A percentile compares a stretch with the other conserved stretches of the same genome.
Evolutionary conservation across 2,888 invertebrate species (phyloP).

Genomic region (Zhengitettix transpicula): DNA sequence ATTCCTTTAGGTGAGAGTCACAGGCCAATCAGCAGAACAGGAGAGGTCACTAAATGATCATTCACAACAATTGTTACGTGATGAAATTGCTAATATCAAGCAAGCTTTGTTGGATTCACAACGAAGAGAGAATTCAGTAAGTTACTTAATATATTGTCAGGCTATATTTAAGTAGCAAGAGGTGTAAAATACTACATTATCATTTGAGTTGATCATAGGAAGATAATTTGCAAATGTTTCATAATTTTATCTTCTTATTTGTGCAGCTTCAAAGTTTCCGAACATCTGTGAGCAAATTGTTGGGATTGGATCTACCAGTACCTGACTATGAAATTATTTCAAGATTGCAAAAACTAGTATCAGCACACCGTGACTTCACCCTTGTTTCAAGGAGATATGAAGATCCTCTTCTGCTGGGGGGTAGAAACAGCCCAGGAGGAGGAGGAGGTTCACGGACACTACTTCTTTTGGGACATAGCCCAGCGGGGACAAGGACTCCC

Average conservation of each 20-base stretch:
- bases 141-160: not conserved
- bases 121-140: constrained; percentile 52
- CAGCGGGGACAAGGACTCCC: constrained; percentile 31
- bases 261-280: constrained; percentile 52
- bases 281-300: constrained; percentile 51
- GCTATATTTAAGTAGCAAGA: no score
- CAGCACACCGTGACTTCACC: constrained; percentile 77
- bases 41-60: constrained; percentile 53
- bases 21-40: constrained; percentile 49
- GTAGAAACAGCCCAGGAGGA: constrained; percentile 5
- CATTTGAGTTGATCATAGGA: no score
- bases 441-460: constrained; percentile 31
- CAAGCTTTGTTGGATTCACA: constrained; percentile 56
- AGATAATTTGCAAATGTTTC: no score
- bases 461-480: constrained; percentile 35
- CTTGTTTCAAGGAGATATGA: constrained; percentile 61
- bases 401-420: constrained; percentile 26
- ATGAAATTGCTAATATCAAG: constrained; percentile 59
- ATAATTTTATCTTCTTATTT: no score
- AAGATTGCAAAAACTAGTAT: constrained; percentile 64
- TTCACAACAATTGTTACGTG: constrained; percentile 50
- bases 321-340: constrained; percentile 62
- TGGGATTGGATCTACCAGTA: constrained; percentile 52
- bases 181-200: no score
- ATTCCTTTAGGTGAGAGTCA: constrained; percentile 30